A percentile compares a stretch with the other conserved stretches of the same genome.
Conservation (phyloP, 2,888 invertebrate species). For the Callyntrura sp. region DNA sequence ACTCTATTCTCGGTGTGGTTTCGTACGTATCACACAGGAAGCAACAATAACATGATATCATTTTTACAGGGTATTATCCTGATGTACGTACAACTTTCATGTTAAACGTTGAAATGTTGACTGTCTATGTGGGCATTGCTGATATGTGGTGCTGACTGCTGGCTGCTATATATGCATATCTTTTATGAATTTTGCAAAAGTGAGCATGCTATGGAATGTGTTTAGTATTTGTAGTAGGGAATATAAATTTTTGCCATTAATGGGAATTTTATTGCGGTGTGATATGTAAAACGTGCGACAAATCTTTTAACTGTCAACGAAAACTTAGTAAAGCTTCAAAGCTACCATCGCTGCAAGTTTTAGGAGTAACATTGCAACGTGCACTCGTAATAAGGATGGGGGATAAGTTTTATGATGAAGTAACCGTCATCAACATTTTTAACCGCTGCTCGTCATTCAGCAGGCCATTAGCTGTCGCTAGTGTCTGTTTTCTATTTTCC, state of each 20-base stretch:
- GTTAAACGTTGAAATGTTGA: too few species aligned
- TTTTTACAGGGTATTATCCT: not conserved
- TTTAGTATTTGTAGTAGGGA: too few species aligned
- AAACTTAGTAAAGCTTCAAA: not conserved
- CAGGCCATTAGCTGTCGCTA: too few species aligned
- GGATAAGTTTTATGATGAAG: constrained; percentile 3
- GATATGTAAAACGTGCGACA: constrained; percentile 17
- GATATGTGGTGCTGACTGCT: too few species aligned
- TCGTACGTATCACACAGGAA: constrained; percentile 47
- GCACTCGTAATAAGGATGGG: too few species aligned
- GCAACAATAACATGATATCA: constrained; percentile 24
- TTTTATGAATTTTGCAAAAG: too few species aligned
- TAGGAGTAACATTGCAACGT: constrained; percentile 38
- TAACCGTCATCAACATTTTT: constrained; percentile 54
- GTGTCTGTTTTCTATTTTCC: constrained; percentile 65
- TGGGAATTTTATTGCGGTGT: constrained; percentile 5
- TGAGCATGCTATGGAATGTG: too few species aligned
- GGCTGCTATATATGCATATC: too few species aligned
- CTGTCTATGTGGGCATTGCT: too few species aligned
- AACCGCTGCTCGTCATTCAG: constrained; percentile 43
- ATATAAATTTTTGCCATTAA: too few species aligned
- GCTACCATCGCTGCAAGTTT: not conserved
- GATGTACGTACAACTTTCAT: not conserved
- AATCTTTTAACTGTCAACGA: not conserved
- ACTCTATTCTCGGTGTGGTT: constrained; percentile 24